phyloP scores from a whole-genome alignment of 2,797 vertebrate species.

The Poecilia wingei region DNA sequence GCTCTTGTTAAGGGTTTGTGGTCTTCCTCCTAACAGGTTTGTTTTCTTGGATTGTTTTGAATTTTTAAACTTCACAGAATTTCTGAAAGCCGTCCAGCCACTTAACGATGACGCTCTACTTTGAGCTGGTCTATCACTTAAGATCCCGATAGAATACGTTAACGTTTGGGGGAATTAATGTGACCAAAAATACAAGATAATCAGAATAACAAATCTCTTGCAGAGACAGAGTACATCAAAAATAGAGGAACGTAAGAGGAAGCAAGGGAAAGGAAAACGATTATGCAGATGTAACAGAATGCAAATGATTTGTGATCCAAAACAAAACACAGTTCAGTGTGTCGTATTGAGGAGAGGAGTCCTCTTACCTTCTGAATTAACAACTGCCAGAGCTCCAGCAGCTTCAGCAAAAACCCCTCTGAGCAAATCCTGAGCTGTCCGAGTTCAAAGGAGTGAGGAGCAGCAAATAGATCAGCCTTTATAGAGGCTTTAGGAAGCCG shows the following conservation, averaged over 20 bases:
- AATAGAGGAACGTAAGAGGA: neutral
- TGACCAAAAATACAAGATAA: conserved; percentile 10
- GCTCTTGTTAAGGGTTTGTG: neutral
- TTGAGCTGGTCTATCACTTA: neutral
- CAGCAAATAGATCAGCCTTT: neutral
- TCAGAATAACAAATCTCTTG: conserved; percentile 18
- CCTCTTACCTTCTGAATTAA: conserved; percentile 38
- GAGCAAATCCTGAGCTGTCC: conserved; percentile 35
- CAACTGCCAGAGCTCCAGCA: conserved; percentile 10
- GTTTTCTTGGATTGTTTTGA: neutral
- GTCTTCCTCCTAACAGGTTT: neutral
- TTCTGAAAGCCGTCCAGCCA: neutral
- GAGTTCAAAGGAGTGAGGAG: conserved; percentile 7
- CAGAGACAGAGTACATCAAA: conserved; percentile 7
- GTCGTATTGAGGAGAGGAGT: conserved; percentile 19
- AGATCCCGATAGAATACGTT: neutral
- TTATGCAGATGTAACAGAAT: neutral
- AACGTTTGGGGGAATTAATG: neutral
- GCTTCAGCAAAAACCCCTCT: conserved; percentile 33
- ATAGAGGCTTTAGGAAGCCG: neutral
- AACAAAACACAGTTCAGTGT: neutral
- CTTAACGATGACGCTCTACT: neutral
- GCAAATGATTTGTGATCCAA: neutral
- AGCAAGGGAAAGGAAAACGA: neutral
- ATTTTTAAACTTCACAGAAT: neutral